Base-by-base conservation (phyloP, 2,888 invertebrate genomes). In the Hydriomena furcata region DNA sequence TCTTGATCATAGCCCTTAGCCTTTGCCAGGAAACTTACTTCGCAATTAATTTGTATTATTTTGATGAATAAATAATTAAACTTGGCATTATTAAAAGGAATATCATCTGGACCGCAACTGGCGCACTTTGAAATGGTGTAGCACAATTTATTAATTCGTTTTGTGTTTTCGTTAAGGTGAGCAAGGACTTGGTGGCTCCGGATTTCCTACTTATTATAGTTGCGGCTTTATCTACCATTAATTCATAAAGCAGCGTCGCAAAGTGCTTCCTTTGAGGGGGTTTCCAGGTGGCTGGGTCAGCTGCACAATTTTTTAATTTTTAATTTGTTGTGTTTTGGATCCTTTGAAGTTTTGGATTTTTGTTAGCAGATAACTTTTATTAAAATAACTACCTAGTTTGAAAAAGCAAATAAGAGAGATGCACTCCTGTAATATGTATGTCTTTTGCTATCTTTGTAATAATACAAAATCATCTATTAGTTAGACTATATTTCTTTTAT, bases 201-300 rank as follows among this genome's bases (percentile, higher is more conserved):
- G 57, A 52, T 49, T 57, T 57, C 46, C 57, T 52, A 49, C 55
- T 51, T 53, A 52, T 51, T 51, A 47, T 53, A 38, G 52, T 46
- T 43, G 42, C 5, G 23, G 34, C 21, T 51, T 48, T 48, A 47
- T 45, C 42, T 46, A 28, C 52, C 46, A 46, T 57, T 57, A 41
- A 57, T 55, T 55, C 32, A 50, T 52, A 47, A 40, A 55, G 40
- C 42, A 37, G 27, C 8, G 24, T 40, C 30, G 48, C 34, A 35
- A 48, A 52, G 40, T 49, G 43, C 51, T 60, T 44, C 52, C 57
- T 48, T 55, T 51, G 47, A 25, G 32, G 28, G 28, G 31, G 27
- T 54, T 55, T 55, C 46, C 51, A 55, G 46, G 44, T 57, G 49
- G 43, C 55, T 55, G 44, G 25, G 34, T 48, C 23, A 12, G 21